These are phyloP conservation scores for Kryphioiulus occultus DNA, from an alignment of 2,888 invertebrate species.

Conservation along the genomic window DNA sequence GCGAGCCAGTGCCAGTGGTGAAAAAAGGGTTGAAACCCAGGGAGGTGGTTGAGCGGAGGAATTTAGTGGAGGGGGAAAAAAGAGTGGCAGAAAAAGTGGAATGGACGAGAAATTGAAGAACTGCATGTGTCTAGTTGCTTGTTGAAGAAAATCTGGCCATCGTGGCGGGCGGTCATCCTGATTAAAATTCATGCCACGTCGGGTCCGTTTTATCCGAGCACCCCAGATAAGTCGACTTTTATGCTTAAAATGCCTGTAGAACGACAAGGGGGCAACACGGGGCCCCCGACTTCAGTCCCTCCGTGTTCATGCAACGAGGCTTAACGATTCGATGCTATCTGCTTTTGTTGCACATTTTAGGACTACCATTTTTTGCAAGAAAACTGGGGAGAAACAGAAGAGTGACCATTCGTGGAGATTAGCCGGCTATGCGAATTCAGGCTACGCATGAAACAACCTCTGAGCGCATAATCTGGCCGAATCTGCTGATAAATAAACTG, in stretches of 20 bases:
- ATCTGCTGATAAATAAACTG: constrained; percentile 44
- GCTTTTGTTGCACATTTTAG: neutral
- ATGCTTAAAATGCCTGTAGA: constrained; percentile 24
- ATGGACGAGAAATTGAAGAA: constrained; percentile 43
- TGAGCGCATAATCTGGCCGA: neutral
- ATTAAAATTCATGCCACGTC: constrained; percentile 43
- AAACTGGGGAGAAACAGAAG: neutral
- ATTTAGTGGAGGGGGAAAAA: neutral
- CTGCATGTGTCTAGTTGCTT: constrained; percentile 44
- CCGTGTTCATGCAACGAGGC: constrained; percentile 42
- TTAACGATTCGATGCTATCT: constrained; percentile 44
- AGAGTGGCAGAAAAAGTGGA: neutral
- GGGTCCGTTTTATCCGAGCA: constrained; percentile 45
- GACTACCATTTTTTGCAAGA: neutral
- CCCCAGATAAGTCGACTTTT: constrained; percentile 43
- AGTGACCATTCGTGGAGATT: neutral
- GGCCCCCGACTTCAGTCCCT: constrained; percentile 39
- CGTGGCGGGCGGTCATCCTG: constrained; percentile 45
- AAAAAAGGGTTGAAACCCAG: constrained; percentile 6
- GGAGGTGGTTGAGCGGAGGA: constrained; percentile 29
- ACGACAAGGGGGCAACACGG: constrained; percentile 27
- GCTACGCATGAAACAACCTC: neutral
- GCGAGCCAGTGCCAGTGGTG: neutral
- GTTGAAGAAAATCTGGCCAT: constrained; percentile 35
- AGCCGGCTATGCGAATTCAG: neutral